A percentile compares a stretch with the other conserved stretches of the same genome.
phyloP scores from a whole-genome alignment of 1,140 invertebrate genomes.

The Aphidius ervi region DNA sequence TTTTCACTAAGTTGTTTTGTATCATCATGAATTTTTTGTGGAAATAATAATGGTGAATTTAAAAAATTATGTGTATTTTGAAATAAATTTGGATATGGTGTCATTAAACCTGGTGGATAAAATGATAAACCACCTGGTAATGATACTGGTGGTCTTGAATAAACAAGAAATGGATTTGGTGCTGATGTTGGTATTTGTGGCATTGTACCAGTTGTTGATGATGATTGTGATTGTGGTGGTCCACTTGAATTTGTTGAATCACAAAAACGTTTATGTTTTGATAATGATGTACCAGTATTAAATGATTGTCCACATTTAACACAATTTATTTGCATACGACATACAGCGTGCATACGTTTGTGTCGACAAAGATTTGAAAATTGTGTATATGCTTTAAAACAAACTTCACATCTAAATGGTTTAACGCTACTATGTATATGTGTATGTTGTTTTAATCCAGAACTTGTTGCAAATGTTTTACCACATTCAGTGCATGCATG shows the following conservation, averaged over 20 bases:
- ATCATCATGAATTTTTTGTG: conserved; percentile 42
- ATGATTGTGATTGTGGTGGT: conserved; percentile 48
- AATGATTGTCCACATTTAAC: conserved; percentile 89
- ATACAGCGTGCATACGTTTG: conserved; percentile 95
- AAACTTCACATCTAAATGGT: conserved; percentile 94
- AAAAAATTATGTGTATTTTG: conserved; percentile 60
- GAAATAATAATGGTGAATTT: conserved; percentile 60
- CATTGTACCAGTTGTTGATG: conserved; percentile 48
- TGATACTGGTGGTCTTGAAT: conserved; percentile 51
- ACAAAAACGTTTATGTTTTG: conserved; percentile 82
- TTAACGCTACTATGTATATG: conserved; percentile 99
- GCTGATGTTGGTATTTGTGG: conserved; percentile 50
- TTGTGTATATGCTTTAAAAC: conserved; percentile 94
- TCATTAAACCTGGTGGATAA: conserved; percentile 52
- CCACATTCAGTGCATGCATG: conserved; percentile 97
- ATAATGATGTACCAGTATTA: conserved; percentile 77
- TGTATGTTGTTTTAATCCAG: conserved; percentile 97
- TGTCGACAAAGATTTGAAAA: conserved; percentile 99
- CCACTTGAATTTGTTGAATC: conserved; percentile 61
- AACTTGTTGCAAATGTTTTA: conserved; percentile 96
- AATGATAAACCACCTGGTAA: conserved; percentile 46
- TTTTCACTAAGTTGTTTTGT: conserved; percentile 38
- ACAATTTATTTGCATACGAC: conserved; percentile 85
- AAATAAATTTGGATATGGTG: conserved; percentile 52
- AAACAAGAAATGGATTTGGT: conserved; percentile 67